Percentiles rank a stretch among this genome's conserved stretches.
Evolutionary conservation across 2,113 vertebrate genomes (phyloP).

Genomic region (Triplophysa rosa): DNA sequence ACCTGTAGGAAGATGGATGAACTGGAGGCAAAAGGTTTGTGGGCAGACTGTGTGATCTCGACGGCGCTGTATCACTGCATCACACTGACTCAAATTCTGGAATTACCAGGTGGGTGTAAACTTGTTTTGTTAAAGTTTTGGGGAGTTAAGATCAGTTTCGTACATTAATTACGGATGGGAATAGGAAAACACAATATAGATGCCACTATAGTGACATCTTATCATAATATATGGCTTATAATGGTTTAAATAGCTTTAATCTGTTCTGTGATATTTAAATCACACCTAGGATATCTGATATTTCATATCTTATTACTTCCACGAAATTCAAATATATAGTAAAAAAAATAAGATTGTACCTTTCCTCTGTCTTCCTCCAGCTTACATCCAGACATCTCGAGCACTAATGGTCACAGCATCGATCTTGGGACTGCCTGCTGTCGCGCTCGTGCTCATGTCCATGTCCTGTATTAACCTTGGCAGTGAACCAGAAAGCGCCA

Average conservation of each 20-base stretch:
- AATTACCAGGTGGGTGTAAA: conserved; percentile 84
- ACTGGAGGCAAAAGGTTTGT: conserved; percentile 87
- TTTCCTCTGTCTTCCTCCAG: conserved; percentile 64
- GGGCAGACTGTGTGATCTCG: conserved; percentile 93
- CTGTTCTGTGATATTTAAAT: no score
- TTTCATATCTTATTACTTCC: no score
- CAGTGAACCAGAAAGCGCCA: conserved; percentile 83
- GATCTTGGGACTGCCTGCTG: conserved; percentile 88
- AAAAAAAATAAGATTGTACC: neutral
- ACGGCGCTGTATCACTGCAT: conserved; percentile 90
- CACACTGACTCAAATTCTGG: conserved; percentile 88
- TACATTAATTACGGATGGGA: no score
- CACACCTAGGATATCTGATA: no score
- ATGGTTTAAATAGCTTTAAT: no score
- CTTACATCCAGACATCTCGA: conserved; percentile 89
- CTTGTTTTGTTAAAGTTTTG: neutral
- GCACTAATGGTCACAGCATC: conserved; percentile 92
- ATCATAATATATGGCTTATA: no score
- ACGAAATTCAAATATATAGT: no score
- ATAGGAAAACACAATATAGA: no score
- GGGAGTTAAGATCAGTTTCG: neutral
- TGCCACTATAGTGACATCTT: no score
- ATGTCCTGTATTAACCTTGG: conserved; percentile 92
- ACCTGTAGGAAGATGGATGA: conserved; percentile 93
- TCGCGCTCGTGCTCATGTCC: conserved; percentile 84